A percentile compares a stretch with the other conserved stretches of the same genome.
phyloP scores from a whole-genome alignment of 1,140 invertebrate species.

The Euwallacea fornicatus region DNA sequence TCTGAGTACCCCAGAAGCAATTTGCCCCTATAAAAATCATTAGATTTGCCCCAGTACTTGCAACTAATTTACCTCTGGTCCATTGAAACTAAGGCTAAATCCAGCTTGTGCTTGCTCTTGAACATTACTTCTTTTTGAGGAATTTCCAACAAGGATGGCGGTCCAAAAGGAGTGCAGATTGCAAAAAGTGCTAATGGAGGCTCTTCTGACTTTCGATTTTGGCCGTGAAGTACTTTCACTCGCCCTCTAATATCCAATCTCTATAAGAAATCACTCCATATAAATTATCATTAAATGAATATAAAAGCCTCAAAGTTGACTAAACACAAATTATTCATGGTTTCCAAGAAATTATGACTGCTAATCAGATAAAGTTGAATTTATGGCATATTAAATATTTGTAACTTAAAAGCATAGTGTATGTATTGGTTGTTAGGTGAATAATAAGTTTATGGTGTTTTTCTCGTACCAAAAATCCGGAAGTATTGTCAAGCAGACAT shows the following conservation, averaged over 20 bases:
- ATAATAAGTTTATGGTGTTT: no score
- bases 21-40: slow-evolving; percentile 74
- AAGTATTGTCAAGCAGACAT: slow-evolving; percentile 98
- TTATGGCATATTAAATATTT: no score
- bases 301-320: neutral
- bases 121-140: slow-evolving; percentile 96
- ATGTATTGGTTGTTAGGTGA: neutral
- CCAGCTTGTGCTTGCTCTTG: slow-evolving; percentile 98
- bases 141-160: slow-evolving; percentile 84
- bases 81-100: slow-evolving; percentile 94
- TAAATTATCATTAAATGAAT: no score
- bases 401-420: neutral
- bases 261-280: slow-evolving; percentile 60
- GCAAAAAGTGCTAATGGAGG: slow-evolving; percentile 93
- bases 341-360: no score
- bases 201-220: slow-evolving; percentile 92
- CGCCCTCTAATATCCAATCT: slow-evolving; percentile 95
- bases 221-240: slow-evolving; percentile 93
- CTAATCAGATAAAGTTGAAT: no score
- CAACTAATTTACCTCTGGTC: slow-evolving; percentile 77
- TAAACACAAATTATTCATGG: no score
- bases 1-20: slow-evolving; percentile 93
- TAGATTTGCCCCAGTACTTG: neutral
- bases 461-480: slow-evolving; percentile 88
- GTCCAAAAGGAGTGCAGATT: slow-evolving; percentile 97